Conservation (phyloP, 2,797 vertebrate genomes). For the Myotis findleyi region DNA sequence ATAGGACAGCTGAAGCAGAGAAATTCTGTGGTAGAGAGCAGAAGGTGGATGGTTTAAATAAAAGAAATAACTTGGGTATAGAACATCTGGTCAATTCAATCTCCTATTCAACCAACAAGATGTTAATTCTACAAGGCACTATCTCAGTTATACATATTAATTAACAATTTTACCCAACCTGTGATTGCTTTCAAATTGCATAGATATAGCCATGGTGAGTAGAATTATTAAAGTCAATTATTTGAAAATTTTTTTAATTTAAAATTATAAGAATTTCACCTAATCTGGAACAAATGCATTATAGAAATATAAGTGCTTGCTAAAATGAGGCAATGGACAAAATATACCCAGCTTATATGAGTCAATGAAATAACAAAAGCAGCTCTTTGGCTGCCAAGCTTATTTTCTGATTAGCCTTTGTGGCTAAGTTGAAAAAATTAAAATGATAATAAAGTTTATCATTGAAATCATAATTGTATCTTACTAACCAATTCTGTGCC, state of each 20-base stretch:
- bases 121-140: neutral
- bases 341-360: neutral
- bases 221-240: neutral
- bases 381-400: neutral
- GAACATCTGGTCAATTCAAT: slow-evolving; percentile 50
- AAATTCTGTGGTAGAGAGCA: neutral
- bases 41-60: neutral
- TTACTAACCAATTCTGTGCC: neutral
- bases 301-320: neutral
- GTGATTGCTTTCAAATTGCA: neutral
- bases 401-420: slow-evolving; percentile 20
- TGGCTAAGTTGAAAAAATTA: neutral
- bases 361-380: neutral
- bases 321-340: slow-evolving; percentile 1
- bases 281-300: neutral
- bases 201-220: neutral
- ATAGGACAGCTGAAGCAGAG: slow-evolving; percentile 14
- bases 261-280: slow-evolving; percentile 18
- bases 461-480: neutral
- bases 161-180: slow-evolving; percentile 25
- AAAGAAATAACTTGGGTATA: slow-evolving; percentile 3
- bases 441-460: slow-evolving; percentile 41
- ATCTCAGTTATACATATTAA: neutral
- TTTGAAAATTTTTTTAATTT: neutral
- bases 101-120: slow-evolving; percentile 8